Conservation (phyloP, 2,888 invertebrate species). For the Amblyteles armatorius region DNA sequence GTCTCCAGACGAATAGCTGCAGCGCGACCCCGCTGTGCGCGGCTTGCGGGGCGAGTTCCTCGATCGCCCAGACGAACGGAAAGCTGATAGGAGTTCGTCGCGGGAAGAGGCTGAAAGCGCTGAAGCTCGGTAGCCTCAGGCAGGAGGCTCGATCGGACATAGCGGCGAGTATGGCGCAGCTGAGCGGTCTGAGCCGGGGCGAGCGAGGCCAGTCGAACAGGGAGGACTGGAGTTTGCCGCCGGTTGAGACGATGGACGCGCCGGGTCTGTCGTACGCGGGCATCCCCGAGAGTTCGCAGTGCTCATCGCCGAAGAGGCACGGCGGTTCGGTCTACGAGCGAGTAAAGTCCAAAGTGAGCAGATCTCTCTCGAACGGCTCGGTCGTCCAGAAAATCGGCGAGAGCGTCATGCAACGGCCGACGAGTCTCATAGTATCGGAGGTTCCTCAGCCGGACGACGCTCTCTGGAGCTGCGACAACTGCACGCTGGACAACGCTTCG, state of each 20-base stretch:
- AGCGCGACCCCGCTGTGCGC: constrained; percentile 89
- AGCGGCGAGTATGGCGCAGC: constrained; percentile 79
- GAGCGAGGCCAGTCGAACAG: constrained; percentile 76
- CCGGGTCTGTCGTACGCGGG: constrained; percentile 76
- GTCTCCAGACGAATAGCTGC: constrained; percentile 90
- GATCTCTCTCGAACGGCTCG: constrained; percentile 89
- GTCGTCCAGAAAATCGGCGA: constrained; percentile 87
- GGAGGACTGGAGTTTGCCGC: constrained; percentile 81
- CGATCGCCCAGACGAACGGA: constrained; percentile 79
- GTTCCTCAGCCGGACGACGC: constrained; percentile 80
- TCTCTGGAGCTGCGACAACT: constrained; percentile 90
- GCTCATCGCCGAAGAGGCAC: constrained; percentile 85
- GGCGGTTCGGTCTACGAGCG: constrained; percentile 84
- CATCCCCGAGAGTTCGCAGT: constrained; percentile 79
- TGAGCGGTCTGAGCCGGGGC: constrained; percentile 80
- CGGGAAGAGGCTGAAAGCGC: constrained; percentile 79
- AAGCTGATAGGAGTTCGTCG: constrained; percentile 81
- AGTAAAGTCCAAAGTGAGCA: constrained; percentile 86
- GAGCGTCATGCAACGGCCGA: constrained; percentile 86
- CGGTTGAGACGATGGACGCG: constrained; percentile 79
- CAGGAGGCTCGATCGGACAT: constrained; percentile 73
- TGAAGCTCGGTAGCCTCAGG: constrained; percentile 71
- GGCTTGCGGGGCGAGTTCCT: constrained; percentile 88
- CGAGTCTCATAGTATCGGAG: constrained; percentile 87
- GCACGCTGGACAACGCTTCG: constrained; percentile 91